Percentiles rank a stretch among this genome's conserved stretches.
Conservation (phyloP, 23 tunicate genomes). For the Trididemnum clinides region DNA sequence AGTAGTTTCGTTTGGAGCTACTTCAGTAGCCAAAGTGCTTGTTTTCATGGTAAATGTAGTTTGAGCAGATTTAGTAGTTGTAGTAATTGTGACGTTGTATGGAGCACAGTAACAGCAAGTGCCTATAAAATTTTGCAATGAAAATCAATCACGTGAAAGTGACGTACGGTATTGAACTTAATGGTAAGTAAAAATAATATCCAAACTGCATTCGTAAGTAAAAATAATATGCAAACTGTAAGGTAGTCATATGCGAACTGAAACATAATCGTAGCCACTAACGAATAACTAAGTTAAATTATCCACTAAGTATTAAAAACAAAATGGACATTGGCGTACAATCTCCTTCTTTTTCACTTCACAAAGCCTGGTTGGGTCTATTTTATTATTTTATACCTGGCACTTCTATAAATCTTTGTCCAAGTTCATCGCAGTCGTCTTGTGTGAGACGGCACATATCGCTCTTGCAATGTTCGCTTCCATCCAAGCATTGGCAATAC, state of each 20-base stretch:
- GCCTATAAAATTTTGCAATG: constrained; percentile 53
- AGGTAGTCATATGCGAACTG: no score
- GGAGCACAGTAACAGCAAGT: constrained; percentile 90
- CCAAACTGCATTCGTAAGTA: no score
- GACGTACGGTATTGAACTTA: no score
- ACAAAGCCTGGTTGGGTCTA: neutral
- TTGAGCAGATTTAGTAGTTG: constrained; percentile 13
- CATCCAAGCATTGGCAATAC: constrained; percentile 73
- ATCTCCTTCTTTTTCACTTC: neutral
- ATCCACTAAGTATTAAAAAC: neutral
- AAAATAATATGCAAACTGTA: no score
- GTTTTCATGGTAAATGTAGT: neutral
- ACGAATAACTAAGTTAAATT: neutral
- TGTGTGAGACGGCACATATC: constrained; percentile 69
- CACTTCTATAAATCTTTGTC: constrained; percentile 56
- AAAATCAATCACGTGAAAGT: no score
- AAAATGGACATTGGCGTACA: neutral
- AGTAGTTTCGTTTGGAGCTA: neutral
- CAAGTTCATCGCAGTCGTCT: constrained; percentile 63
- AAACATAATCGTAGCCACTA: no score
- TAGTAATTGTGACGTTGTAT: constrained; percentile 56
- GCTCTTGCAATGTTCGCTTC: constrained; percentile 61
- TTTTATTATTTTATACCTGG: constrained; percentile 50
- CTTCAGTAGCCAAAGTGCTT: no score
- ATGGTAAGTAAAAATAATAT: no score